Evolutionary conservation across 2,797 vertebrate genomes (phyloP), one percentile per base, ranked within the genome.

Genomic region (Poeciliopsis presidionis): DNA sequence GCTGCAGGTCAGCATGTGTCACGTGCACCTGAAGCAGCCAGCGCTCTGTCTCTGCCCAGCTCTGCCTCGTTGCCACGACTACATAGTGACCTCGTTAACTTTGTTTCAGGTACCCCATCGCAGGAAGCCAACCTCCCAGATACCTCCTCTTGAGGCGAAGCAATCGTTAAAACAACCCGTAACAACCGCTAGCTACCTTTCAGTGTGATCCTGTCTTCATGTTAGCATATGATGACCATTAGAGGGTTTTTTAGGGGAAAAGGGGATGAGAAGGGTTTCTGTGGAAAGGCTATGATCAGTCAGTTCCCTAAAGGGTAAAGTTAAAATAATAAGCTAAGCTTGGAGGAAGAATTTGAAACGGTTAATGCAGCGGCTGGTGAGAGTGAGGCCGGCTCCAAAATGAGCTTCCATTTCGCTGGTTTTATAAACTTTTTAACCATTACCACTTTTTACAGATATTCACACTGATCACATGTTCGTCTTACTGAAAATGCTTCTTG

Each of bases 131-230:
- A 84, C 93, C 94, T 95, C 92, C 36, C 80, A 81, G 77, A 86
- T 86, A 81, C 91, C 89, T 89, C 88, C 77, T 84, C 71, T 78
- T 63, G 87, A 91, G 90, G 86, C 86, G 2, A 85, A 89, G 88
- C 88, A 90, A 93, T 93, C 84, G 16, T 90, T 90, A 90, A 30
- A 91, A 92, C 91, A 33, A 33, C 86, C 90, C 90, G 78, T 46
- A 83, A 92, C 92, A 95, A 95, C 95, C 93, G 88, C 89, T 90
- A 92, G 93, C 95, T 96, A 95, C 94, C 94, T 96, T 92, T 89
- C 78, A 72, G 83, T 76, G 89, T 76, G 82, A 90, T 87, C 87
- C 61, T 81, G 81, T 85, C 79, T 71, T 74, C 74, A 77, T n/a
- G 25, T 71, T 46, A 16, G n/a, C 7, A 6, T 28, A 16, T 18